These are phyloP conservation scores for Cephonodes hylas DNA, from an alignment of 2,888 invertebrate species.

Conservation along the genomic window DNA sequence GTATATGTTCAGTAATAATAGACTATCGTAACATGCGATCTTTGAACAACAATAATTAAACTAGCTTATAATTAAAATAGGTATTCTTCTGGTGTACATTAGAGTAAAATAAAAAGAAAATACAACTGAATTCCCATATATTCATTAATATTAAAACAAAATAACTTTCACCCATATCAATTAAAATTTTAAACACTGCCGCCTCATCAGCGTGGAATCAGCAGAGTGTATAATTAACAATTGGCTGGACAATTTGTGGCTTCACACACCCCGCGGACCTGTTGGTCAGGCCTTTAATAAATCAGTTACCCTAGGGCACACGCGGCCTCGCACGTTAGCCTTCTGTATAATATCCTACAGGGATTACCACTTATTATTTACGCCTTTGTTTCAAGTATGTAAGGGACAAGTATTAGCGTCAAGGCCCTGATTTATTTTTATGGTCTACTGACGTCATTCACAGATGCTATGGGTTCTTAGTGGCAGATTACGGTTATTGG, in stretches of 20 bases:
- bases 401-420: background rate
- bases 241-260: constrained; percentile 46
- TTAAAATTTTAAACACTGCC: background rate
- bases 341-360: constrained; percentile 25
- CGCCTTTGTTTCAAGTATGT: constrained; percentile 1
- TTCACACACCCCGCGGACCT: constrained; percentile 39
- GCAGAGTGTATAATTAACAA: constrained; percentile 43
- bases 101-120: too few relatives aligned
- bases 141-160: too few relatives aligned
- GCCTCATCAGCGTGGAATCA: constrained; percentile 24
- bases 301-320: constrained; percentile 4
- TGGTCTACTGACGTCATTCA: background rate
- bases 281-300: constrained; percentile 36
- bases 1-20: too few relatives aligned
- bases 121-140: too few relatives aligned
- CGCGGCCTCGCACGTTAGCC: constrained; percentile 18
- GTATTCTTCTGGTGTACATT: too few relatives aligned
- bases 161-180: background rate
- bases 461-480: background rate
- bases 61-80: too few relatives aligned
- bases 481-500: background rate
- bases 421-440: background rate
- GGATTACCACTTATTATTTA: constrained; percentile 18
- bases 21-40: too few relatives aligned
- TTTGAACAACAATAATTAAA: too few relatives aligned